These are phyloP conservation scores for Pachycephala philippinensis DNA, from an alignment of 2,113 vertebrate species.

Conservation along the genomic window DNA sequence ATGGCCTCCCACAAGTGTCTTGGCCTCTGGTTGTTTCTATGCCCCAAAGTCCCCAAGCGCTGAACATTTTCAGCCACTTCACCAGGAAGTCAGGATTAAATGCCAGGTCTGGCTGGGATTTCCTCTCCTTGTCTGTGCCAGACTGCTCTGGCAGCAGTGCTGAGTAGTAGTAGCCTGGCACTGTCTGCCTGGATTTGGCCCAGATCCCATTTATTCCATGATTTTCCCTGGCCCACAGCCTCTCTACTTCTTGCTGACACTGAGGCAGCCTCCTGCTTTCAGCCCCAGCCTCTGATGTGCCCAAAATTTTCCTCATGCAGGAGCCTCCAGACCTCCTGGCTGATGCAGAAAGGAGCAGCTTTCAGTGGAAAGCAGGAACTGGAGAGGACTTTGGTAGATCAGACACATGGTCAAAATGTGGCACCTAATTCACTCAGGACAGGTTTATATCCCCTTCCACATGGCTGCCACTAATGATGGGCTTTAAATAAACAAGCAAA, in stretches of 20 bases:
- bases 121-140: neutral
- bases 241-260: neutral
- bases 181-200: neutral
- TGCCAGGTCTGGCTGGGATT: neutral
- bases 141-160: neutral
- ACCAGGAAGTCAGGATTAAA: neutral
- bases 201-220: neutral
- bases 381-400: neutral
- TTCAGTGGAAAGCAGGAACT: neutral
- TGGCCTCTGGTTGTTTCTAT: neutral
- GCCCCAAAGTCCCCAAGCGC: neutral
- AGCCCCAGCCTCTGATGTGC: neutral
- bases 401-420: neutral
- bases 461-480: neutral
- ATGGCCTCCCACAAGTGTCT: neutral
- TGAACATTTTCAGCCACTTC: neutral
- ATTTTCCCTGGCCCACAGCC: neutral
- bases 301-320: neutral
- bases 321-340: neutral
- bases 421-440: neutral
- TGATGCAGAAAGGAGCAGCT: neutral
- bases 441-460: neutral
- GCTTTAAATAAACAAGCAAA: conserved; percentile 8
- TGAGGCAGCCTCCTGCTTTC: neutral
- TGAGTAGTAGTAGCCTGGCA: neutral